Evolutionary conservation across 2,888 invertebrate genomes (phyloP).

Genomic region (Ecdyonurus torrentis): DNA sequence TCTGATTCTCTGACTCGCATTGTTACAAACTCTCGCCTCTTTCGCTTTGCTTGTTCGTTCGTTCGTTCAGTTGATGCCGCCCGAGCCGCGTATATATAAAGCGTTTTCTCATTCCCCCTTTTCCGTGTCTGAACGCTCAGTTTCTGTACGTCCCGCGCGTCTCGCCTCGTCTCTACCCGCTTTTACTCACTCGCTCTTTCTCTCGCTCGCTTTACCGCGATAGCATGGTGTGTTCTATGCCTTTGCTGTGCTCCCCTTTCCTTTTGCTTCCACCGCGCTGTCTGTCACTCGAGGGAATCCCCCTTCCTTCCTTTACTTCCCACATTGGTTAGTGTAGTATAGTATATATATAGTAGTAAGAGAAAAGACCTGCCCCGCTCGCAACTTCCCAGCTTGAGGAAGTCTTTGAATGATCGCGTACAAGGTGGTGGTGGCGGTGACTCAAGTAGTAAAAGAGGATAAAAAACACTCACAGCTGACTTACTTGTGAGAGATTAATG

Average conservation of each 20-base stretch:
- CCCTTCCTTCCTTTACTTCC: neutral
- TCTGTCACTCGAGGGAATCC: neutral
- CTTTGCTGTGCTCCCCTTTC: neutral
- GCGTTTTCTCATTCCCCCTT: neutral
- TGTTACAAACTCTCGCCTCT: neutral
- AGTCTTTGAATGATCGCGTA: constrained; percentile 1
- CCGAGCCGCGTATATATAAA: neutral
- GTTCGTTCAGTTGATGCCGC: neutral
- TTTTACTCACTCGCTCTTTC: neutral
- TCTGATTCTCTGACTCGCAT: neutral
- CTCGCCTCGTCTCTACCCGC: neutral
- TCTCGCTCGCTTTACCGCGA: neutral
- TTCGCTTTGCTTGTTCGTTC: neutral
- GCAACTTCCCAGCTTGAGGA: neutral
- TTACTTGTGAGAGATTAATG: neutral
- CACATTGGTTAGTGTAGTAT: neutral
- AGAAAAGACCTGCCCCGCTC: neutral
- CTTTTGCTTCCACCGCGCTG: neutral
- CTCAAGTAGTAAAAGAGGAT: neutral
- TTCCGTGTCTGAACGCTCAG: neutral
- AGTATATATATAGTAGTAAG: neutral
- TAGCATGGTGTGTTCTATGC: neutral
- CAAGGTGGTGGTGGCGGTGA: neutral
- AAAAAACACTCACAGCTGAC: neutral
- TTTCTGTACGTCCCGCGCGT: neutral